These are phyloP conservation scores for Hylaeus anthracinus DNA, from an alignment of 1,140 invertebrate genomes.

Conservation along the genomic window DNA sequence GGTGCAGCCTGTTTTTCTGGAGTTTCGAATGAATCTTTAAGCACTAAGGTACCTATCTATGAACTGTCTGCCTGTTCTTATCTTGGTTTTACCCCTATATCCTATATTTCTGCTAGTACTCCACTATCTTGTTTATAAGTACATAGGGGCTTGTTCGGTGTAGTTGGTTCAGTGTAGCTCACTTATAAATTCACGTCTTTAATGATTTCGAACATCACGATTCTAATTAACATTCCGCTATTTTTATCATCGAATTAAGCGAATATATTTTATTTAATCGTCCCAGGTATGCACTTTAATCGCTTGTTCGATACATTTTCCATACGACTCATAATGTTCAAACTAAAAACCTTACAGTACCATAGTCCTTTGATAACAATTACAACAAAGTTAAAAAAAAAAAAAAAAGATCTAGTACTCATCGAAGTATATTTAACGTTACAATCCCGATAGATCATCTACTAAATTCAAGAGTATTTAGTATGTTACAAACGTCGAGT, in stretches of 20 bases:
- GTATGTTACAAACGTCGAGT: neutral
- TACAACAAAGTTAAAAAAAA: neutral
- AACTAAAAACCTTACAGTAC: neutral
- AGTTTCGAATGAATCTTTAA: slow-evolving; percentile 83
- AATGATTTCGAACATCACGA: slow-evolving; percentile 48
- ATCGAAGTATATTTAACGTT: neutral
- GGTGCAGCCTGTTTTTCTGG: slow-evolving; percentile 85
- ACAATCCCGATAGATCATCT: neutral
- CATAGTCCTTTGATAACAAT: neutral
- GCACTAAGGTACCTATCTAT: slow-evolving; percentile 81
- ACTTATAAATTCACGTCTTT: slow-evolving; percentile 49
- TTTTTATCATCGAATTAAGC: slow-evolving; percentile 57
- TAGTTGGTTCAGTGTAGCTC: slow-evolving; percentile 62
- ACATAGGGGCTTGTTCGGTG: slow-evolving; percentile 71
- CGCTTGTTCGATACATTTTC: slow-evolving; percentile 17
- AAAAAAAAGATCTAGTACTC: neutral
- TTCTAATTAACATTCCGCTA: slow-evolving; percentile 38
- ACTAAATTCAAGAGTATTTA: neutral
- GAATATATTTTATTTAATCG: slow-evolving; percentile 52
- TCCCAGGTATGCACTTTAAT: slow-evolving; percentile 9
- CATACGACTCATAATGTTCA: neutral
- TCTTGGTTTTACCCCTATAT: slow-evolving; percentile 66
- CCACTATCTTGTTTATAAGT: slow-evolving; percentile 59
- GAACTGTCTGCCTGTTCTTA: slow-evolving; percentile 77
- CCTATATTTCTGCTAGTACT: slow-evolving; percentile 54